These are phyloP conservation scores for Meandrusa payeni DNA, from an alignment of 2,888 invertebrate genomes.

Conservation along the genomic window DNA sequence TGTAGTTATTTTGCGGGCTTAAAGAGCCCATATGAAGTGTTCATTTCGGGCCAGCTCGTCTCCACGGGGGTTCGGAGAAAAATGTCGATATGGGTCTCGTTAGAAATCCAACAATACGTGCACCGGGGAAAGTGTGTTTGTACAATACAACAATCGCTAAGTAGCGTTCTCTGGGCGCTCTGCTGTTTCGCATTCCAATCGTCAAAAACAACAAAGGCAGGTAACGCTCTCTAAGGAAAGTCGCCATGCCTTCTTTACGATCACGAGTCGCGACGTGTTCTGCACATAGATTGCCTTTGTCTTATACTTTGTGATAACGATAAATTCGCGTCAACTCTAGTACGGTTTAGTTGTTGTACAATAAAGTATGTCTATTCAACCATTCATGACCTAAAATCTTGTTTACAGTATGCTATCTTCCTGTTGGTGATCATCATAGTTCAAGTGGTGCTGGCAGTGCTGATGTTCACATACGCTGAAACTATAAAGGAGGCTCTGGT, in stretches of 20 bases:
- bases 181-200: slow-evolving; percentile 31
- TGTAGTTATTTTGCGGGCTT: too few relatives aligned
- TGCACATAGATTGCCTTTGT: too few relatives aligned
- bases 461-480: slow-evolving; percentile 83
- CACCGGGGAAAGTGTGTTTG: slow-evolving; percentile 7
- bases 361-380: too few relatives aligned
- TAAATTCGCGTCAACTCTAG: too few relatives aligned
- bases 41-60: too few relatives aligned
- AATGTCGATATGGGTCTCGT: too few relatives aligned
- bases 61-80: too few relatives aligned
- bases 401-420: slow-evolving; percentile 86
- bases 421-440: slow-evolving; percentile 86
- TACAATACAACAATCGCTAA: slow-evolving; percentile 11
- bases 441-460: slow-evolving; percentile 86
- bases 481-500: slow-evolving; percentile 74
- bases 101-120: slow-evolving; percentile 6
- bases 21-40: too few relatives aligned
- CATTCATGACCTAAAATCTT: too few relatives aligned
- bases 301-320: too few relatives aligned
- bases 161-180: slow-evolving; percentile 17
- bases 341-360: too few relatives aligned
- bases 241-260: slow-evolving; percentile 35
- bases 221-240: slow-evolving; percentile 35
- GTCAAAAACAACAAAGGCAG: slow-evolving; percentile 33
- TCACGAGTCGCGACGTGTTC: not conserved